Conservation (phyloP, 2,888 invertebrate genomes). For the Achlya flavicornis region DNA sequence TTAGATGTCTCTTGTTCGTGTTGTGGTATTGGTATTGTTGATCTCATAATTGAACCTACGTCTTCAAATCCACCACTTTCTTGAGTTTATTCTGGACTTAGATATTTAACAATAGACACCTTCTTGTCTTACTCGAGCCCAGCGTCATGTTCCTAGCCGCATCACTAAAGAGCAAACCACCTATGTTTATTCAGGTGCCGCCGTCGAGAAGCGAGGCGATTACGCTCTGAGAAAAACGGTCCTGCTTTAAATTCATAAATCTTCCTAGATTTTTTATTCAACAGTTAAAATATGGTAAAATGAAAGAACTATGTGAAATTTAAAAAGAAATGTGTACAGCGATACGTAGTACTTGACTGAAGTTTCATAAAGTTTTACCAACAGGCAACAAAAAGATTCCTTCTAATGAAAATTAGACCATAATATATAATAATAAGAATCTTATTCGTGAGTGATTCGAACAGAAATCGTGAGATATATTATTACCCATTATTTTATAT, state of each 20-base stretch:
- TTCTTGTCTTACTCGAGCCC: neutral
- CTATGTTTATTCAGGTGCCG: neutral
- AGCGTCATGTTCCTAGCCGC: neutral
- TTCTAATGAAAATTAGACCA: too few relatives aligned
- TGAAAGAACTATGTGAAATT: neutral
- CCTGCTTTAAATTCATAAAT: neutral
- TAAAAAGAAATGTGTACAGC: neutral
- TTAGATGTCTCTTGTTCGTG: too few relatives aligned
- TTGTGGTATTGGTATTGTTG: too few relatives aligned
- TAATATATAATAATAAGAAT: too few relatives aligned
- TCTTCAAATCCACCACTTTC: neutral
- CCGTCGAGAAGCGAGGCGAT: neutral
- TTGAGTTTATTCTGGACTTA: neutral
- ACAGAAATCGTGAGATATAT: too few relatives aligned
- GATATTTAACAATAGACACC: neutral
- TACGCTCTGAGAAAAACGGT: neutral
- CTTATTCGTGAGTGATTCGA: too few relatives aligned
- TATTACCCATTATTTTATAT: too few relatives aligned
- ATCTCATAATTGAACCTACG: neutral
- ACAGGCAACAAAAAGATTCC: neutral
- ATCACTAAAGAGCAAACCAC: neutral
- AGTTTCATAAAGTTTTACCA: neutral
- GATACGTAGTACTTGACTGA: too few relatives aligned
- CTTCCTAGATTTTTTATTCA: neutral
- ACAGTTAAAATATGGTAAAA: neutral